Evolutionary conservation across 2,113 vertebrate genomes (phyloP).

Genomic region (Struthidea cinerea): DNA sequence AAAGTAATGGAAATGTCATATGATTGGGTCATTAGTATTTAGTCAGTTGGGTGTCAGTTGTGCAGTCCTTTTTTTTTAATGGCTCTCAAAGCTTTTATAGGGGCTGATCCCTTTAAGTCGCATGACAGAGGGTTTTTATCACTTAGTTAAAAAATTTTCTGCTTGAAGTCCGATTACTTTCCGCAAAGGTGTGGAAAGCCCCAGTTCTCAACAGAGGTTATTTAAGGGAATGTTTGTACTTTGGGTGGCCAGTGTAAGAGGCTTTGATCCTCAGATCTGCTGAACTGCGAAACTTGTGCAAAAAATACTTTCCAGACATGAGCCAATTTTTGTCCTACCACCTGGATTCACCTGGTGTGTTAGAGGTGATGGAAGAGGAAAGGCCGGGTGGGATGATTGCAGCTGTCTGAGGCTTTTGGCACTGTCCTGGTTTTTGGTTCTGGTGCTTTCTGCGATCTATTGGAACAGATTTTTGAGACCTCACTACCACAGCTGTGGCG

Average conservation of each 20-base stretch:
- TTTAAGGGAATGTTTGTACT: background rate
- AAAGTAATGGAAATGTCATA: background rate
- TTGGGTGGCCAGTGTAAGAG: background rate
- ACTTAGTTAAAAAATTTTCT: background rate
- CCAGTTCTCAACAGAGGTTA: background rate
- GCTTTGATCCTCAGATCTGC: background rate
- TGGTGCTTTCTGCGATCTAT: background rate
- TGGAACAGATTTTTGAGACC: background rate
- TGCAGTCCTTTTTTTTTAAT: background rate
- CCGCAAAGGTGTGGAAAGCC: background rate
- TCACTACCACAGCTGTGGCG: background rate
- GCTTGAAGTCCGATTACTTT: background rate
- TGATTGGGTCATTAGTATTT: background rate
- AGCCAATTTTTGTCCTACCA: background rate
- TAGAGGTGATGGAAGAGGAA: background rate
- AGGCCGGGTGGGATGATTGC: background rate
- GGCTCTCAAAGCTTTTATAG: background rate
- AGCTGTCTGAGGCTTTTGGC: background rate
- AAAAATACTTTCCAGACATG: background rate
- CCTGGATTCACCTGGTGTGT: slow-evolving; percentile 24
- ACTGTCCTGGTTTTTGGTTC: background rate
- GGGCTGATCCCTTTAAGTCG: background rate
- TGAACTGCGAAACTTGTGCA: background rate
- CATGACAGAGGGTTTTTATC: background rate
- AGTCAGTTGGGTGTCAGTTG: background rate